Evolutionary conservation across 2,888 invertebrate species (phyloP), one percentile per base, ranked within the genome.

Genomic region (Drosophila meridionalis): DNA sequence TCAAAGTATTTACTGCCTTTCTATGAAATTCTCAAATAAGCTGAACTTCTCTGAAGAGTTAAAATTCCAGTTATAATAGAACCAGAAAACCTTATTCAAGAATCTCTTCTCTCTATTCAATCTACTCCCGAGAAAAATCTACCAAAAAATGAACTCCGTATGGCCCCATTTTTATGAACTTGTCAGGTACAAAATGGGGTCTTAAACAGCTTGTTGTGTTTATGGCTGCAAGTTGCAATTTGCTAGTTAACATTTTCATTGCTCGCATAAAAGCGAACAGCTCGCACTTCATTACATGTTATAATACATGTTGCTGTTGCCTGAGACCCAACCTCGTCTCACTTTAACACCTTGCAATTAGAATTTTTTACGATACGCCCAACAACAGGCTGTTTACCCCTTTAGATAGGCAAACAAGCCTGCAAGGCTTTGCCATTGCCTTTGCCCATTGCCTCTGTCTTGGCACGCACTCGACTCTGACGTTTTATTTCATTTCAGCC

Each of bases 341-440:
- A 64, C 71, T 80, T 80, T 80, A 83, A 68, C 80, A 76, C 81
- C 78, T 73, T 61, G 52, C 81, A 80, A 80, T 80, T 80, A 80
- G 78, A 81, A 73, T 83, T 81, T 79, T 80, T 80, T 76, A 83
- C 70, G 57, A 55, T 59, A 59, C 68, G 50, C 58, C 45, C 48
- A 48, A 26, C 48, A 48, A n/a, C 53, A 28, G 56, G 47, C 69
- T 32, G 43, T 12, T 56, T 38, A 69, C 40, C 57, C 64, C 62
- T 42, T 40, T 20, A 57, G 52, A 70, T 75, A 78, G 69, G 76
- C 74, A 63, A 72, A 69, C 48, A 60, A 57, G 55, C 42, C 47
- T 28, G 47, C 47, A 26, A n/a, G 26, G 45, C 65, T 53, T 65
- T 61, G 62, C 74, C 53, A 48, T 56, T 6, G 40, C 14, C 14